These are phyloP conservation scores for Corythornis madagascariensis DNA, from an alignment of 2,113 vertebrate species.

Conservation along the genomic window DNA sequence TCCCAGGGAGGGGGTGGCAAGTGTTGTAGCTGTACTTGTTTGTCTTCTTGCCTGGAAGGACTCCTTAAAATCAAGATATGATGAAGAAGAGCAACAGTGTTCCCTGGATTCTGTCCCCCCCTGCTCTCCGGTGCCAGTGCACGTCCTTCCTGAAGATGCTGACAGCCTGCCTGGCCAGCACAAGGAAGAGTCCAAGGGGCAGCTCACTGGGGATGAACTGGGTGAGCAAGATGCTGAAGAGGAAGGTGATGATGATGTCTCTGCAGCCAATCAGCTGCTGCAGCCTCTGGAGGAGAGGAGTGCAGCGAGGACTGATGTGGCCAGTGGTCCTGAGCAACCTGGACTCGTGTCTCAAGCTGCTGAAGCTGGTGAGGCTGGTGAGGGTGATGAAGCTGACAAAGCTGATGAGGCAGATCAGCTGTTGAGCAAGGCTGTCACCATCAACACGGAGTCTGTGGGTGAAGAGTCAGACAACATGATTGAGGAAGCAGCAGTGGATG, in stretches of 20 bases:
- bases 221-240: not conserved
- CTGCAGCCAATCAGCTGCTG: not conserved
- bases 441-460: not conserved
- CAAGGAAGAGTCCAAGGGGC: not conserved
- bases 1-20: not conserved
- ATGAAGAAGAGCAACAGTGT: constrained; percentile 43
- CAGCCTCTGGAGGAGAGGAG: not conserved
- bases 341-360: not conserved
- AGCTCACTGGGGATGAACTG: not conserved
- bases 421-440: not conserved
- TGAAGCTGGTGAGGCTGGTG: not conserved
- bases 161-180: not conserved
- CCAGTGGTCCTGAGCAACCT: not conserved
- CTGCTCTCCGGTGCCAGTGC: not conserved
- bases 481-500: constrained; percentile 21
- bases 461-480: not conserved
- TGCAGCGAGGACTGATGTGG: not conserved
- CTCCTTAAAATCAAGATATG: constrained; percentile 44
- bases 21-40: not conserved
- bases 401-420: not conserved
- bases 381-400: not conserved
- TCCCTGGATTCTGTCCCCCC: constrained; percentile 19
- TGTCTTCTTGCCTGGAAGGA: constrained; percentile 59
- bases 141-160: not conserved
- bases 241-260: not conserved